phyloP scores from a whole-genome alignment of 2,113 vertebrate species.

The Edolisoma coerulescens region DNA sequence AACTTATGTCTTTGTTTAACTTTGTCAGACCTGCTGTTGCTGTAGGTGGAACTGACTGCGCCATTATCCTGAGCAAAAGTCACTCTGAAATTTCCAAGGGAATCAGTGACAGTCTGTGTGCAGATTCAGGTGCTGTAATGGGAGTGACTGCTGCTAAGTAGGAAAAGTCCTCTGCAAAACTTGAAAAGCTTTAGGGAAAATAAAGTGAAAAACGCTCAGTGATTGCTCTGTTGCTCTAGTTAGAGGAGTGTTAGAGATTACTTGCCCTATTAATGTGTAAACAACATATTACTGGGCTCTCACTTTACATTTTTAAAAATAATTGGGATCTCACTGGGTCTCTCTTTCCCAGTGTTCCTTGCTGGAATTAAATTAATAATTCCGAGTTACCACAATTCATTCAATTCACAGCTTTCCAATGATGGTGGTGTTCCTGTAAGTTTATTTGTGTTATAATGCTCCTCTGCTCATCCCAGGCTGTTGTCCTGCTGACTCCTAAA shows the following conservation, averaged over 20 bases:
- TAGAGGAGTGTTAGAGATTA: not conserved
- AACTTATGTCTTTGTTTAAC: not conserved
- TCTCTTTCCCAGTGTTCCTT: not conserved
- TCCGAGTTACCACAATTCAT: not conserved
- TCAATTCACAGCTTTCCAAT: not conserved
- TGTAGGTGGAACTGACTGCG: not conserved
- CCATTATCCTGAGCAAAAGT: not conserved
- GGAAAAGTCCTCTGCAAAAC: not conserved
- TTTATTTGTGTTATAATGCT: accelerated
- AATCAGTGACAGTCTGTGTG: not conserved
- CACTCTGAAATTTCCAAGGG: not conserved
- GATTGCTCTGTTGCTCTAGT: not conserved
- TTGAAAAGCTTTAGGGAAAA: not conserved
- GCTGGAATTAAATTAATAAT: not conserved
- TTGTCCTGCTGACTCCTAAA: not conserved
- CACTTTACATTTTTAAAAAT: not conserved
- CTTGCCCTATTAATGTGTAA: not conserved
- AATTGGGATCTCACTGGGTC: not conserved
- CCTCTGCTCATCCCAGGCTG: not conserved
- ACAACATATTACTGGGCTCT: not conserved
- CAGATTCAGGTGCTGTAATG: not conserved
- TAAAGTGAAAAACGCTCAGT: not conserved
- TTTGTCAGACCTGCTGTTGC: not conserved
- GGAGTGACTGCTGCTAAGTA: not conserved
- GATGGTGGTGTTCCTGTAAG: not conserved